phyloP scores from a whole-genome alignment of 2,888 invertebrate species.

The Magallana nippona region DNA sequence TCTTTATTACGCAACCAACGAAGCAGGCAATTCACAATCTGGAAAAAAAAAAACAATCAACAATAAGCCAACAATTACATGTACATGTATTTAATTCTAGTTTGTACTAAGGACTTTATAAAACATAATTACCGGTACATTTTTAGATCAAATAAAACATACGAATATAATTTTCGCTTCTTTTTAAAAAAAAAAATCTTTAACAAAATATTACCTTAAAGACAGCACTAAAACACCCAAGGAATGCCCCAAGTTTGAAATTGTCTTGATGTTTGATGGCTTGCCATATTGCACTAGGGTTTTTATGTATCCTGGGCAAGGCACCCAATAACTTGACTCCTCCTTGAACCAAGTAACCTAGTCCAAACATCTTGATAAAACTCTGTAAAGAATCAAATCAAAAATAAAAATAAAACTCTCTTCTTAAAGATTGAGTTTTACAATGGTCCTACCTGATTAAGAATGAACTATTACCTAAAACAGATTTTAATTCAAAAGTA shows the following conservation, averaged over 20 bases:
- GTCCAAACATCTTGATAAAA: constrained; percentile 71
- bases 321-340: constrained; percentile 67
- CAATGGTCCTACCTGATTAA: no score
- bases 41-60: constrained; percentile 63
- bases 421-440: no score
- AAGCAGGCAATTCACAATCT: constrained; percentile 86
- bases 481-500: no score
- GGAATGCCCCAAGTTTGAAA: constrained; percentile 83
- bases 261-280: constrained; percentile 66
- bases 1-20: constrained; percentile 85
- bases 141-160: no score
- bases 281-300: constrained; percentile 62
- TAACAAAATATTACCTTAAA: constrained; percentile 83
- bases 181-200: no score
- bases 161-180: no score
- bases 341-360: constrained; percentile 75
- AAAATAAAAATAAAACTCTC: no score
- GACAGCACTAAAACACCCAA: constrained; percentile 86
- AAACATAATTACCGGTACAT: no score
- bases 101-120: no score
- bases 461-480: no score
- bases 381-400: constrained; percentile 62
- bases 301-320: constrained; percentile 58
- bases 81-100: neutral
- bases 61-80: neutral